Percentiles rank a stretch among this genome's conserved stretches.
Evolutionary conservation across 2,797 vertebrate genomes (phyloP).

Genomic region (Holocentrus rufus): DNA sequence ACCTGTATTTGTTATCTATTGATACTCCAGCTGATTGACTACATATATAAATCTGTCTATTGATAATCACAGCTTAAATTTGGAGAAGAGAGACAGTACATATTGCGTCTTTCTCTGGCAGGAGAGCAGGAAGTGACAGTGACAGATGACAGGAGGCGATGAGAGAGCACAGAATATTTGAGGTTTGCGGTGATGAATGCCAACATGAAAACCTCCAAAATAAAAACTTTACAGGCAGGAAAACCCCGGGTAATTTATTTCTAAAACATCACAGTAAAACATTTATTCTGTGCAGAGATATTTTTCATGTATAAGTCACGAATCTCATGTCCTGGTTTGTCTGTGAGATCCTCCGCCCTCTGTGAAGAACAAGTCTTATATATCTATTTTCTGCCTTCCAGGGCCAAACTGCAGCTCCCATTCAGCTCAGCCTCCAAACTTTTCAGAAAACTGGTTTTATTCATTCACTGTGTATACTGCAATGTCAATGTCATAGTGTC

Average conservation of each 20-base stretch:
- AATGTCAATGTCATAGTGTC: slow-evolving; percentile 56
- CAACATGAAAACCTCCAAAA: not conserved
- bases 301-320: too few relatives aligned
- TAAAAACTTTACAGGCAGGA: too few relatives aligned
- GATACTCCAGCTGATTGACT: not conserved
- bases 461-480: slow-evolving; percentile 36
- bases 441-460: slow-evolving; percentile 54
- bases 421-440: slow-evolving; percentile 50
- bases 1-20: too few relatives aligned
- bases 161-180: not conserved
- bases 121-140: not conserved
- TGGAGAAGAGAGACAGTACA: too few relatives aligned
- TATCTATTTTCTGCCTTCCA: slow-evolving; percentile 20
- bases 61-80: too few relatives aligned
- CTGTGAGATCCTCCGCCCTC: not conserved
- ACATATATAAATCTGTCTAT: too few relatives aligned
- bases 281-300: too few relatives aligned
- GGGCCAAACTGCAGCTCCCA: slow-evolving; percentile 18
- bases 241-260: too few relatives aligned
- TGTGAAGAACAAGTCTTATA: slow-evolving; percentile 25
- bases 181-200: not conserved
- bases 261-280: too few relatives aligned
- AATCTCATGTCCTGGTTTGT: not conserved
- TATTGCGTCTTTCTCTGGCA: too few relatives aligned
- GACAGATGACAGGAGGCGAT: too few relatives aligned